Evolutionary conservation across 2,888 invertebrate genomes (phyloP).

Genomic region (Isoperla grammatica): DNA sequence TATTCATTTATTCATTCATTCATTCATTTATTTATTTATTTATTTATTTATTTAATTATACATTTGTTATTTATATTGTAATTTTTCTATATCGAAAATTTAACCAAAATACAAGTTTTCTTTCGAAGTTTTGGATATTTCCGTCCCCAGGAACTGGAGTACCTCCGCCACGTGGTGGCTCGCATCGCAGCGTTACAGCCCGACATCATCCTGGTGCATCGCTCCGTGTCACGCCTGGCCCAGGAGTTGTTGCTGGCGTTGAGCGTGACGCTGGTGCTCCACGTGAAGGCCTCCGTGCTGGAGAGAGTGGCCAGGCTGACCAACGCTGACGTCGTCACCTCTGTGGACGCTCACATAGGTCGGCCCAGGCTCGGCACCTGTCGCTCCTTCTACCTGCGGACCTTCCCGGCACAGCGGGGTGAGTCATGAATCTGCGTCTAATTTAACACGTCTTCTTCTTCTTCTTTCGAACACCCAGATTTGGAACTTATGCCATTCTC

Average conservation of each 20-base stretch:
- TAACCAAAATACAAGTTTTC: too few species aligned
- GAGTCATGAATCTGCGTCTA: too few species aligned
- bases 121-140: too few species aligned
- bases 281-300: slow-evolving; percentile 77
- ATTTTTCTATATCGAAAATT: too few species aligned
- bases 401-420: slow-evolving; percentile 49
- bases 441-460: too few species aligned
- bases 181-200: slow-evolving; percentile 80
- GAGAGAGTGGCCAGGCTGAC: slow-evolving; percentile 72
- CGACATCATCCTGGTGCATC: slow-evolving; percentile 83
- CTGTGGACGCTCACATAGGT: slow-evolving; percentile 76
- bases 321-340: slow-evolving; percentile 77
- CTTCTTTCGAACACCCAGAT: too few species aligned
- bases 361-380: slow-evolving; percentile 79
- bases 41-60: too few species aligned
- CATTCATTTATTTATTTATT: too few species aligned
- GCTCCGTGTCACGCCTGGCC: slow-evolving; percentile 73
- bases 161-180: slow-evolving; percentile 76
- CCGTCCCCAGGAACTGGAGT: slow-evolving; percentile 68
- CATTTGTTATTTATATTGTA: too few species aligned
- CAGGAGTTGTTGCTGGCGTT: slow-evolving; percentile 76
- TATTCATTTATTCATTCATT: too few species aligned
- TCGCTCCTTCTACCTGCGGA: slow-evolving; percentile 69
- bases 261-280: slow-evolving; percentile 80
- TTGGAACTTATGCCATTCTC: too few species aligned